Base-by-base conservation (phyloP, 1,140 invertebrate genomes). In the Camponotus floridanus region DNA sequence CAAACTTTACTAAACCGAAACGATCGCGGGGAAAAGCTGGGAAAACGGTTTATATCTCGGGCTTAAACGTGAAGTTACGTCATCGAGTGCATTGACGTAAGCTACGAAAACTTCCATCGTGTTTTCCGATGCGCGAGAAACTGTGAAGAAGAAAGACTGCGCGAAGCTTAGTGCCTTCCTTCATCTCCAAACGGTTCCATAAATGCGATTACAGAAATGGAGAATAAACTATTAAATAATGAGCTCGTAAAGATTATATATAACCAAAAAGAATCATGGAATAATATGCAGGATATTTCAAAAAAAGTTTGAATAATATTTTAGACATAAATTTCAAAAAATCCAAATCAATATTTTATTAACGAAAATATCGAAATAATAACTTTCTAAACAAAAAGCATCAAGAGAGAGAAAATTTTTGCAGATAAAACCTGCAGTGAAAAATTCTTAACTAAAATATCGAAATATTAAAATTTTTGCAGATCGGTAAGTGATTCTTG, bases 1-100 rank as follows among this genome's bases (percentile, higher is more conserved):
- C 85, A 88, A 48, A 80, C 84, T 86, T 87, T 80, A 65, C 85
- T 88, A 86, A 88, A 68, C 70, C 73, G 68, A 55, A 81, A 88
- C 87, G 64, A 87, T 79, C 86, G 73, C 45, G 65, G 26, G 64
- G 74, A 76, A 18, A 65, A 45, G 71, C 73, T 51, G 79, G 57
- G 61, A 15, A 59, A 87, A 78, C 73, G 86, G 65, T 76, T 87
- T 87, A 87, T 76, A 84, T 8, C 71, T 65, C 26, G 51, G 9
- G 68, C 45, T 85, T 85, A 87, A 87, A 70, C 71, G 59, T 61
- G 85, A 76, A 67, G 55, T 85, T 67, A 76, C 65, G n/a, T 73
- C 51, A 18, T 15, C 15, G 21, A 33, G 39, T 79, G 59, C 73
- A 85, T 78, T 61, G 79, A 61, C 55, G 55, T 61, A 81, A 57